Evolutionary conservation across 2,113 vertebrate genomes (phyloP).

Genomic region (Tachycineta bicolor): DNA sequence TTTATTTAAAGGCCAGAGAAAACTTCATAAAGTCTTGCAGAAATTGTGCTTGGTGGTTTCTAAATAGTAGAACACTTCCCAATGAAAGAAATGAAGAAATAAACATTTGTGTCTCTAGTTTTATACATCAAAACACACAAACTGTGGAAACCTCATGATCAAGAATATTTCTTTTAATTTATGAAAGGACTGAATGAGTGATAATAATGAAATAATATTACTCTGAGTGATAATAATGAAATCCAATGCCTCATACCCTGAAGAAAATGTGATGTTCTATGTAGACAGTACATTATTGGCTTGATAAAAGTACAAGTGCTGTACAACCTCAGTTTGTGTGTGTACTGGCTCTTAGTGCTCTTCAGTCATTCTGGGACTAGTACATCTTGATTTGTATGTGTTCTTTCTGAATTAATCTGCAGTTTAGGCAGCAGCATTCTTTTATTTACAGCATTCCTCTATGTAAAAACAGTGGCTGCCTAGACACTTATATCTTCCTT

Average conservation of each 20-base stretch:
- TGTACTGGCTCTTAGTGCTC: background rate
- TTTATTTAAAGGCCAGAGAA: background rate
- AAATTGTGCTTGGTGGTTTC: background rate
- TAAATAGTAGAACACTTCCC: background rate
- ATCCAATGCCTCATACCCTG: background rate
- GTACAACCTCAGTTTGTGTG: background rate
- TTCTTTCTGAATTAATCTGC: background rate
- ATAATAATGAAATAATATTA: background rate
- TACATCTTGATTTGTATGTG: background rate
- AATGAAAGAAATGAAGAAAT: background rate
- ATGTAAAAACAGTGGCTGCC: background rate
- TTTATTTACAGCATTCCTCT: background rate
- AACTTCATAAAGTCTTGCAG: background rate
- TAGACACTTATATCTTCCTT: background rate
- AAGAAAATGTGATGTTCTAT: background rate
- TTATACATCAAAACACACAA: background rate
- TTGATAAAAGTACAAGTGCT: background rate
- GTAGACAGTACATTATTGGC: background rate
- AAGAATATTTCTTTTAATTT: background rate
- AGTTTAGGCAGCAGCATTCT: background rate
- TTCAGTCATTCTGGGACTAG: background rate
- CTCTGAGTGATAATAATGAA: background rate
- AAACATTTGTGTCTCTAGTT: background rate
- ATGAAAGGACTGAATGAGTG: background rate
- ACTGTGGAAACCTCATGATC: background rate